Conservation (phyloP, 2,797 vertebrate genomes). For the Cuculus canorus region DNA sequence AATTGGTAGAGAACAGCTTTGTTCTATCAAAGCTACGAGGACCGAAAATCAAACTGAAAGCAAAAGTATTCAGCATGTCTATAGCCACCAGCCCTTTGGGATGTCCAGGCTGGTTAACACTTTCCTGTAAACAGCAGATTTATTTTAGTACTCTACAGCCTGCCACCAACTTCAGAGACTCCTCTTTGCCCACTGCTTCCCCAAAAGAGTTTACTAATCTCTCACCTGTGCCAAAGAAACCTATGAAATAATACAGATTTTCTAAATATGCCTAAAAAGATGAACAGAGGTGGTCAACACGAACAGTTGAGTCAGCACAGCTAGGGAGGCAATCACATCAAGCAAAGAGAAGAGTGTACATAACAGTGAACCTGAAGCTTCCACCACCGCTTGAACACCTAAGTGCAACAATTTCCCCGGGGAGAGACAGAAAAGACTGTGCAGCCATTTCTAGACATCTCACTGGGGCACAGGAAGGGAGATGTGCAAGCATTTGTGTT, state of each 20-base stretch:
- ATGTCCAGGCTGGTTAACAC: background rate
- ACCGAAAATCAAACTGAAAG: background rate
- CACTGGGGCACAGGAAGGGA: accelerated
- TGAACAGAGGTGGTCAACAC: background rate
- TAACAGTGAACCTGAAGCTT: background rate
- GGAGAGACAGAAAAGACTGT: background rate
- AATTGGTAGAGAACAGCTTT: background rate
- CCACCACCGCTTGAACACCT: background rate
- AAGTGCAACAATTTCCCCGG: background rate
- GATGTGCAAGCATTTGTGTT: no score
- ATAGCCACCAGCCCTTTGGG: background rate
- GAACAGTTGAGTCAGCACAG: background rate
- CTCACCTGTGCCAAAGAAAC: background rate
- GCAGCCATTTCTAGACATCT: background rate
- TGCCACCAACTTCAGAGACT: background rate
- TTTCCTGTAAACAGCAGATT: background rate
- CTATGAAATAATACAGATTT: background rate
- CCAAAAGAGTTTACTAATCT: background rate
- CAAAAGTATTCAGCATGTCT: background rate
- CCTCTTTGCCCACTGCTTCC: background rate
- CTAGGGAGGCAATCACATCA: background rate
- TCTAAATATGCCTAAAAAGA: background rate
- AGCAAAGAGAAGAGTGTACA: background rate
- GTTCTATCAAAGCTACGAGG: background rate
- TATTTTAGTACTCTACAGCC: background rate